Evolutionary conservation across 2,888 invertebrate species (phyloP).

Genomic region (Lasioglossum oenotherae): DNA sequence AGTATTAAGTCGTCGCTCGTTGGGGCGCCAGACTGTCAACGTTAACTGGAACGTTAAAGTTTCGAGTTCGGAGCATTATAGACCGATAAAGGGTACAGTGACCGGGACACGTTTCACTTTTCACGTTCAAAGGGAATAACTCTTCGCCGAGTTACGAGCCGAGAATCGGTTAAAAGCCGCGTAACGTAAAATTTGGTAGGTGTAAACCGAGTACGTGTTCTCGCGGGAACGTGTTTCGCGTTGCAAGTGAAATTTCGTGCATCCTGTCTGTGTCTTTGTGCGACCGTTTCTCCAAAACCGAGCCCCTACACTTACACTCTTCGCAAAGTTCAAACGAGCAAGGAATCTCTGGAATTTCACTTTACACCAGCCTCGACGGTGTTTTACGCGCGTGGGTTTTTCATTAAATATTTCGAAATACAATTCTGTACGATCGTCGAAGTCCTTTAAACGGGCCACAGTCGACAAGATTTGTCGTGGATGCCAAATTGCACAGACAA

Average conservation of each 20-base stretch:
- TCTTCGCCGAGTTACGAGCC: slow-evolving; percentile 32
- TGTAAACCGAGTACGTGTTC: slow-evolving; percentile 35
- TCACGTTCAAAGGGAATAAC: slow-evolving; percentile 35
- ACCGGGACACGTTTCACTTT: slow-evolving; percentile 38
- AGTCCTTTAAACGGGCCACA: too few relatives aligned
- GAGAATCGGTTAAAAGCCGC: slow-evolving; percentile 32
- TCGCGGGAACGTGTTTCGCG: slow-evolving; percentile 3
- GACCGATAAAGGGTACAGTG: slow-evolving; percentile 2
- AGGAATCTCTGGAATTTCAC: not conserved
- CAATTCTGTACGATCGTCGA: not conserved
- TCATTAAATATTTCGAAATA: not conserved
- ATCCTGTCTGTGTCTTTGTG: not conserved
- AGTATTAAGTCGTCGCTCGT: not conserved
- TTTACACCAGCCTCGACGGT: not conserved
- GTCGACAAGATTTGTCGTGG: too few relatives aligned
- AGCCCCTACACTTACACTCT: not conserved
- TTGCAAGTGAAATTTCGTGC: slow-evolving; percentile 18
- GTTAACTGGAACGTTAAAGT: not conserved
- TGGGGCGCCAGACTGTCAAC: not conserved
- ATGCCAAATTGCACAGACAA: too few relatives aligned
- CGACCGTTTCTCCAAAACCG: not conserved
- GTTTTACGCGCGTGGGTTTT: not conserved
- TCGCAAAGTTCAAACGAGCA: not conserved
- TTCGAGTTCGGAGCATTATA: not conserved
- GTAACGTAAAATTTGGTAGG: slow-evolving; percentile 30